A percentile compares a stretch with the other conserved stretches of the same genome.
Evolutionary conservation across 2,888 invertebrate genomes (phyloP).

Genomic region (Dugesia japonica): DNA sequence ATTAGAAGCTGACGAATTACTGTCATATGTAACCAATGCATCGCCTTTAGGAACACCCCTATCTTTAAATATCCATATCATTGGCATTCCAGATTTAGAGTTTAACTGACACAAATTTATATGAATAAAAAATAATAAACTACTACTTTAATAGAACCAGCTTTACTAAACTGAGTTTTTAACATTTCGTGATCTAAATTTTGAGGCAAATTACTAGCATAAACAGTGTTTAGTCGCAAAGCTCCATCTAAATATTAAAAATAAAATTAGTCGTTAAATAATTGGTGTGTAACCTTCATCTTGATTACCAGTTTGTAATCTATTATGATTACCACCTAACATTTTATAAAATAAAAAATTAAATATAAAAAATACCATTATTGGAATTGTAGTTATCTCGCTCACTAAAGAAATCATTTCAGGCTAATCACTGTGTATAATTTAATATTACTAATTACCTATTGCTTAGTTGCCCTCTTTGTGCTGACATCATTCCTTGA

Average conservation of each 20-base stretch:
- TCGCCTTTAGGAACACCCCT: conserved; percentile 33
- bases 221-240: conserved; percentile 30
- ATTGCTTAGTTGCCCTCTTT: neutral
- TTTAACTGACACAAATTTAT: too few relatives aligned
- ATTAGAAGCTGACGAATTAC: conserved; percentile 23
- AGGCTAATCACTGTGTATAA: neutral
- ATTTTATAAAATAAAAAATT: too few relatives aligned
- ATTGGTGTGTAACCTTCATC: too few relatives aligned
- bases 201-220: conserved; percentile 27
- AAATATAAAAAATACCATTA: neutral
- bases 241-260: conserved; percentile 4
- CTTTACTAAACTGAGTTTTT: conserved; percentile 25
- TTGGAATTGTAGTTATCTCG: neutral
- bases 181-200: conserved; percentile 31
- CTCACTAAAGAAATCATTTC: neutral
- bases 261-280: too few relatives aligned
- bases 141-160: conserved; percentile 28
- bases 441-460: neutral
- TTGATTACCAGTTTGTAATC: too few relatives aligned
- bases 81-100: conserved; percentile 34
- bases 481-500: conserved; percentile 1
- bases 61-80: conserved; percentile 35
- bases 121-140: neutral
- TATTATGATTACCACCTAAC: too few relatives aligned
- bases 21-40: conserved; percentile 34